phyloP scores from a whole-genome alignment of 1,140 invertebrate genomes.

The Aphaenogaster floridana region DNA sequence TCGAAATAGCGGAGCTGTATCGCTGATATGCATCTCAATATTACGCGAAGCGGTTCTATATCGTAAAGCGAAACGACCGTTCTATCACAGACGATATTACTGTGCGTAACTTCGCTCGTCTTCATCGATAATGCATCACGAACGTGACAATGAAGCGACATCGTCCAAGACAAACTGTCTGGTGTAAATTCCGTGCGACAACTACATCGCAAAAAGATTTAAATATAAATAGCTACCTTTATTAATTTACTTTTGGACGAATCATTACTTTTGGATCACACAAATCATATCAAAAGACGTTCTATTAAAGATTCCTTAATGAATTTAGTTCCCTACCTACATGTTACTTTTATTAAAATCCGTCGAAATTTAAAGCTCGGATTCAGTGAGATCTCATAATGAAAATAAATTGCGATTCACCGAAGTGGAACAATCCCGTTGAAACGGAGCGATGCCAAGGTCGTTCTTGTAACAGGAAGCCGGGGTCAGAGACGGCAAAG shows the following conservation, averaged over 20 bases:
- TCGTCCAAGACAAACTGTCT: not conserved
- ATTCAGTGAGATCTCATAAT: constrained; percentile 7
- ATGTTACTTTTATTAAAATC: not conserved
- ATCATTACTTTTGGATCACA: not conserved
- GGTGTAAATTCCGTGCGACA: not conserved
- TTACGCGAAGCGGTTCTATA: constrained; percentile 9
- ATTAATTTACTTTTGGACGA: not conserved
- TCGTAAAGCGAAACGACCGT: constrained; percentile 31
- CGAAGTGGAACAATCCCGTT: constrained; percentile 50
- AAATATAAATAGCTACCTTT: not conserved
- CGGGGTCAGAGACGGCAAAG: constrained; percentile 66
- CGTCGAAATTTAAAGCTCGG: not conserved
- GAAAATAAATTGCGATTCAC: constrained; percentile 42
- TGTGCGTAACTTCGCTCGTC: constrained; percentile 19
- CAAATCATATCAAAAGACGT: not conserved
- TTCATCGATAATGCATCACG: constrained; percentile 34
- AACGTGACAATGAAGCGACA: not conserved
- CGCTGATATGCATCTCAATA: constrained; percentile 48
- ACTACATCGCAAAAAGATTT: not conserved
- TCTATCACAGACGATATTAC: constrained; percentile 42
- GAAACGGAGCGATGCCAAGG: constrained; percentile 62
- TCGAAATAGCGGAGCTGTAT: constrained; percentile 42
- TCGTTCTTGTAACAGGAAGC: constrained; percentile 72
- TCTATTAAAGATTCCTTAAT: not conserved
- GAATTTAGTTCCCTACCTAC: not conserved